A percentile compares a stretch with the other conserved stretches of the same genome.
phyloP scores from a whole-genome alignment of 2,113 vertebrate species.

The Sylvia atricapilla region DNA sequence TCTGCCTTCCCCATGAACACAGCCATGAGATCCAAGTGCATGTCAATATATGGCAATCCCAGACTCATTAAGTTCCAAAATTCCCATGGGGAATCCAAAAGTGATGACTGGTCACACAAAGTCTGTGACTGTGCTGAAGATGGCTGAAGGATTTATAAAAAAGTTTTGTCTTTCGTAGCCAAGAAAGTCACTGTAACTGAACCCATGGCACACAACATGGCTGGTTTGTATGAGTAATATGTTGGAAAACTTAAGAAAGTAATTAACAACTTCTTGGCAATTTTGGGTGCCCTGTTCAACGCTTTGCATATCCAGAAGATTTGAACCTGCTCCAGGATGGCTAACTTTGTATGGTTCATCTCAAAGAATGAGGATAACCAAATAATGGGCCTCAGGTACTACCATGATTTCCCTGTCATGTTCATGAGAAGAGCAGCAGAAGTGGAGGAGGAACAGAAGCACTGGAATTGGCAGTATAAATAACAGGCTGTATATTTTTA shows the following conservation, averaged over 20 bases:
- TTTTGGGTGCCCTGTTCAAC: neutral
- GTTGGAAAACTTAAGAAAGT: neutral
- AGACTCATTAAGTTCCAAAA: neutral
- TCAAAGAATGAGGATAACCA: neutral
- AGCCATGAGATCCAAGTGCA: neutral
- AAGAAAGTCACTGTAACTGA: neutral
- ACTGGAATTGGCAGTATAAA: neutral
- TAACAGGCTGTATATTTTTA: neutral
- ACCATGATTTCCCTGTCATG: neutral
- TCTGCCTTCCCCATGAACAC: neutral
- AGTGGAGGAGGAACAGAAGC: neutral
- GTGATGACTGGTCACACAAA: neutral
- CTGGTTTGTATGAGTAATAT: neutral
- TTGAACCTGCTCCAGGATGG: neutral
- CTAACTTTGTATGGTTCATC: neutral
- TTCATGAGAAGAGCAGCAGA: neutral
- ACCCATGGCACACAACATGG: too few relatives aligned
- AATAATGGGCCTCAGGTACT: neutral
- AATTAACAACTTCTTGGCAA: neutral
- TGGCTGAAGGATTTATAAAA: neutral
- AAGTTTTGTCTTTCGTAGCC: rapidly evolving
- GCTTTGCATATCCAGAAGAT: neutral
- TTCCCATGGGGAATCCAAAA: neutral
- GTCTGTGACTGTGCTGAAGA: neutral
- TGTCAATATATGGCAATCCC: neutral